Conservation (phyloP, 2,797 vertebrate species). For the Myoxocephalus aenaeus region DNA sequence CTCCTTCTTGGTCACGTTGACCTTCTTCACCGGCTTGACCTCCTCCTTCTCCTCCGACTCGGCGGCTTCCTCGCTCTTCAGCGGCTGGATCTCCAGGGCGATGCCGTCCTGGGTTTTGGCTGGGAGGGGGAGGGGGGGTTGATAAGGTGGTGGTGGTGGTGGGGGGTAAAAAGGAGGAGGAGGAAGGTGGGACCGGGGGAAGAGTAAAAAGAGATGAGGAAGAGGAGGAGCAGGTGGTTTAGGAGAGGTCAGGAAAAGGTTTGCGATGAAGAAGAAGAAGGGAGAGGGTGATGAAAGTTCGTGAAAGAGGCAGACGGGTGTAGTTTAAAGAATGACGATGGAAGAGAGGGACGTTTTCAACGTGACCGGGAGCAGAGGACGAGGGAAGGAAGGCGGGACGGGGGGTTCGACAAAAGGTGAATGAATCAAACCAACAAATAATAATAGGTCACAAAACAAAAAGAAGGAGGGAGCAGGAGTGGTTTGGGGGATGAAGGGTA, state of each 20-base stretch:
- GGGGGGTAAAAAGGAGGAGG: slow-evolving; percentile 18
- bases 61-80: slow-evolving; percentile 94
- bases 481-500: slow-evolving; percentile 69
- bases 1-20: slow-evolving; percentile 95
- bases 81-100: slow-evolving; percentile 95
- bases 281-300: neutral
- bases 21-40: slow-evolving; percentile 88
- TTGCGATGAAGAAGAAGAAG: slow-evolving; percentile 10
- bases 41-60: slow-evolving; percentile 93
- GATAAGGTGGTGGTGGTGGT: slow-evolving; percentile 43
- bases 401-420: slow-evolving; percentile 30
- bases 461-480: slow-evolving; percentile 43
- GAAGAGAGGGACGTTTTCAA: slow-evolving; percentile 9
- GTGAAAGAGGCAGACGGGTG: slow-evolving; percentile 8
- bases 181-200: slow-evolving; percentile 16
- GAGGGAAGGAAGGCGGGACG: neutral
- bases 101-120: slow-evolving; percentile 98
- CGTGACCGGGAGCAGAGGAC: slow-evolving; percentile 11
- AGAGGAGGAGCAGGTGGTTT: slow-evolving; percentile 1
- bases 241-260: neutral
- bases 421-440: slow-evolving; percentile 54
- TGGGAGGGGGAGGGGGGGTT: slow-evolving; percentile 56
- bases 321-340: slow-evolving; percentile 23
- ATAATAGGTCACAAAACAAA: slow-evolving; percentile 47
- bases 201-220: slow-evolving; percentile 14